Evolutionary conservation across 2,113 vertebrate genomes (phyloP).

Genomic region (cat (Felis catus)): DNA sequence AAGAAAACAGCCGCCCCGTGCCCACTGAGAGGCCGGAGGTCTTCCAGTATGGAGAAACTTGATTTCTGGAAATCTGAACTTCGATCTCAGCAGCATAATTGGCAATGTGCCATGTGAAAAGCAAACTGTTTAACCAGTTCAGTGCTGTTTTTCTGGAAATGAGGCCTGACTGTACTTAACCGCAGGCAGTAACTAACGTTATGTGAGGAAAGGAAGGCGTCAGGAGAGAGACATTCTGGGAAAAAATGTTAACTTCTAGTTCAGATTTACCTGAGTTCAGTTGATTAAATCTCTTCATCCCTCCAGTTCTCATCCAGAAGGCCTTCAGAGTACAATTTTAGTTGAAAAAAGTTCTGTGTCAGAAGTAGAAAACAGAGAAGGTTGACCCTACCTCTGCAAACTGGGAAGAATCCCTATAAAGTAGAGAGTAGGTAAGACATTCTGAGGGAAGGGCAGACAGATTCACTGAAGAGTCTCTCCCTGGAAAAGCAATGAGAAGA

Average conservation of each 20-base stretch:
- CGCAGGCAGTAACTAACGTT: not conserved
- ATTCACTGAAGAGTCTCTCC: not conserved
- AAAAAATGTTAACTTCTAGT: not conserved
- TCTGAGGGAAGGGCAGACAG: not conserved
- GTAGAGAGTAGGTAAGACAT: accelerated
- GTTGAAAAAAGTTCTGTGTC: not conserved
- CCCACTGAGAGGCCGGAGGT: not conserved
- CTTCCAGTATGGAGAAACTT: not conserved
- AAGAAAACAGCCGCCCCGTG: not conserved
- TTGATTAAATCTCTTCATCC: not conserved
- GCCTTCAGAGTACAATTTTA: not conserved
- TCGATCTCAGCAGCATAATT: not conserved
- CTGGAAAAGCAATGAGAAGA: not conserved
- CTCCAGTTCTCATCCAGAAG: not conserved
- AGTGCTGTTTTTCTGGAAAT: not conserved
- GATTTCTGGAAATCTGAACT: not conserved
- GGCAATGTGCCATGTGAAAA: accelerated
- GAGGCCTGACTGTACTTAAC: not conserved
- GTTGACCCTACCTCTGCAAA: not conserved
- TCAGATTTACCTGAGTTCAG: not conserved
- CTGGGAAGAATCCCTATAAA: not conserved
- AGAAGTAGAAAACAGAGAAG: not conserved
- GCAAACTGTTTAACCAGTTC: not conserved
- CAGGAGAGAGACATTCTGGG: not conserved
- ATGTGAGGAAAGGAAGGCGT: not conserved